These are phyloP conservation scores for Lycorma delicatula DNA, from an alignment of 1,140 invertebrate species.

Conservation along the genomic window DNA sequence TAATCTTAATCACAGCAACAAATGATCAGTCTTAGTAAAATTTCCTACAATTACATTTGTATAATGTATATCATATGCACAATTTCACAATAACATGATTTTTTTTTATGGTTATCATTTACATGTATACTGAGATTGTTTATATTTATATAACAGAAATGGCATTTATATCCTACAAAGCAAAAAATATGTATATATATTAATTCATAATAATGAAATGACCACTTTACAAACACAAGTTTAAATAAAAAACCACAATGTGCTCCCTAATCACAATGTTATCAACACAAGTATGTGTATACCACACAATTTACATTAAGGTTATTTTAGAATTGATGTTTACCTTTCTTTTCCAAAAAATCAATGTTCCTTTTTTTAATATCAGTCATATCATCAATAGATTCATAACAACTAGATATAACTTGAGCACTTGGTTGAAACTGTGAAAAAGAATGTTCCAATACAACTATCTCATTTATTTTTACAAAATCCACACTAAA, in stretches of 20 bases:
- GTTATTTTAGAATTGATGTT: slow-evolving; percentile 20
- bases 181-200: too few species aligned
- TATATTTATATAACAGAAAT: background rate
- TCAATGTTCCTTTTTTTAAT: slow-evolving; percentile 33
- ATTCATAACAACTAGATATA: slow-evolving; percentile 35
- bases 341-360: slow-evolving; percentile 34
- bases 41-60: too few species aligned
- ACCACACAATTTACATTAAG: background rate
- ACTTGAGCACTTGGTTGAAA: slow-evolving; percentile 15
- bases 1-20: too few species aligned
- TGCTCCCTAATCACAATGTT: background rate
- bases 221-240: background rate
- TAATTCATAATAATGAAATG: too few species aligned
- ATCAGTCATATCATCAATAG: slow-evolving; percentile 17
- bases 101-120: too few species aligned
- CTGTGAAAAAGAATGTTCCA: background rate
- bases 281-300: background rate
- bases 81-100: too few species aligned
- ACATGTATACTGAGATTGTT: too few species aligned
- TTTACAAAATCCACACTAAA: slow-evolving; percentile 40
- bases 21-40: too few species aligned
- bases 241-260: background rate
- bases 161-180: background rate
- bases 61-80: too few species aligned
- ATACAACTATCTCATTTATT: background rate